phyloP scores from a whole-genome alignment of 92 coral and sea anemone species.

The Parazoanthus darwini region DNA sequence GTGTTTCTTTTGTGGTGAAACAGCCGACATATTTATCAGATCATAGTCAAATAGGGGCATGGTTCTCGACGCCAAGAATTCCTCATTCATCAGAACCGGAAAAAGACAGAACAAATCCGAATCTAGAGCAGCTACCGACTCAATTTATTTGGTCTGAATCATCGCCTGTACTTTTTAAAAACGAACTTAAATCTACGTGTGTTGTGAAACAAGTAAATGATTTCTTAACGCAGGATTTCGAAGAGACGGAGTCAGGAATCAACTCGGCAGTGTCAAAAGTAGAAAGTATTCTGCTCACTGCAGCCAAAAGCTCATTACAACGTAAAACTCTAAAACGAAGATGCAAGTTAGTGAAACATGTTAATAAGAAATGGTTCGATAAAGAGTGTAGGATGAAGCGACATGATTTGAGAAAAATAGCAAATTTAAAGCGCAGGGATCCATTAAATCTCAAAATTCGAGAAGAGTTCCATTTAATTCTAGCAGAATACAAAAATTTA shows the following conservation, averaged over 20 bases:
- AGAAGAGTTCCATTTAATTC: too few relatives aligned
- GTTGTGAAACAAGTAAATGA: background rate
- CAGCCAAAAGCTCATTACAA: background rate
- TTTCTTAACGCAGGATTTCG: background rate
- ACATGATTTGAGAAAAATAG: conserved; percentile 32
- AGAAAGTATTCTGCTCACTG: background rate
- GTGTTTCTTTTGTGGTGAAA: conserved; percentile 40
- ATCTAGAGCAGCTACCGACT: too few relatives aligned
- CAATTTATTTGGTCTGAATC: background rate
- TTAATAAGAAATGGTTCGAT: conserved; percentile 25
- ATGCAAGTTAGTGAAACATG: background rate
- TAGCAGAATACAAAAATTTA: too few relatives aligned
- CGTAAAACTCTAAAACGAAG: background rate
- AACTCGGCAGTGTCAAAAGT: background rate
- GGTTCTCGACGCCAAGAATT: conserved; percentile 1
- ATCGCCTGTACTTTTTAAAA: conserved; percentile 29
- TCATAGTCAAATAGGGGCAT: background rate
- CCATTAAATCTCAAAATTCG: too few relatives aligned
- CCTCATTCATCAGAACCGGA: background rate
- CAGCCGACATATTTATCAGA: background rate
- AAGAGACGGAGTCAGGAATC: background rate
- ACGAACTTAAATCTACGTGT: background rate
- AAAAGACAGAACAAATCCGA: too few relatives aligned
- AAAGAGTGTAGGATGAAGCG: background rate
- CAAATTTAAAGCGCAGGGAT: conserved; percentile 40